Percentiles rank a stretch among this genome's conserved stretches.
Evolutionary conservation across 2,888 invertebrate genomes (phyloP).

Genomic region (Drepana falcataria): DNA sequence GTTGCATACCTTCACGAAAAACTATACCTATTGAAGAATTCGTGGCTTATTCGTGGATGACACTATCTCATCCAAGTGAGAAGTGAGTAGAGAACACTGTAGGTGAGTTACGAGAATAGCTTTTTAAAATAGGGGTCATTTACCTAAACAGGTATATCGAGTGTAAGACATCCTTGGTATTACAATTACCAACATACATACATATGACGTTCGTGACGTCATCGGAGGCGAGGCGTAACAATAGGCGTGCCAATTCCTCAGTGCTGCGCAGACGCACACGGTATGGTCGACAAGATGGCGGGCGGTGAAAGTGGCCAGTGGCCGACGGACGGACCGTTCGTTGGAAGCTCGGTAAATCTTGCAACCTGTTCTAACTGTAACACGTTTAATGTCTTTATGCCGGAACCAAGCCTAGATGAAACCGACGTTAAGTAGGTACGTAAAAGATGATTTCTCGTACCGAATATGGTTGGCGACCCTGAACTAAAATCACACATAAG

Average conservation of each 20-base stretch:
- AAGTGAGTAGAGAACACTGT: no score
- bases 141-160: no score
- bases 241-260: slow-evolving; percentile 57
- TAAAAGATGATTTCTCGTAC: not conserved
- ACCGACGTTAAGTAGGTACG: not conserved
- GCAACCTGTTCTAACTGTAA: slow-evolving; percentile 39
- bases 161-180: not conserved
- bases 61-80: no score
- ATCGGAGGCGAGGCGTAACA: slow-evolving; percentile 38
- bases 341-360: slow-evolving; percentile 33
- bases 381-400: slow-evolving; percentile 1
- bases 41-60: no score
- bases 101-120: no score
- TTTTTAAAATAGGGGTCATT: no score
- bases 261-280: slow-evolving; percentile 41
- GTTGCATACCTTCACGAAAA: no score
- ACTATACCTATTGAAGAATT: no score
- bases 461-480: not conserved
- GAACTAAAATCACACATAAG: not conserved
- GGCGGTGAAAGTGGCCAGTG: slow-evolving; percentile 69
- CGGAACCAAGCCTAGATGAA: not conserved
- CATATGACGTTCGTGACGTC: slow-evolving; percentile 25
- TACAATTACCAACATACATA: not conserved
- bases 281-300: slow-evolving; percentile 66
- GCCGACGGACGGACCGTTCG: slow-evolving; percentile 40